Percentiles rank a stretch among this genome's conserved stretches.
Evolutionary conservation across 2,113 vertebrate species (phyloP).

Genomic region (Myotis davidii): DNA sequence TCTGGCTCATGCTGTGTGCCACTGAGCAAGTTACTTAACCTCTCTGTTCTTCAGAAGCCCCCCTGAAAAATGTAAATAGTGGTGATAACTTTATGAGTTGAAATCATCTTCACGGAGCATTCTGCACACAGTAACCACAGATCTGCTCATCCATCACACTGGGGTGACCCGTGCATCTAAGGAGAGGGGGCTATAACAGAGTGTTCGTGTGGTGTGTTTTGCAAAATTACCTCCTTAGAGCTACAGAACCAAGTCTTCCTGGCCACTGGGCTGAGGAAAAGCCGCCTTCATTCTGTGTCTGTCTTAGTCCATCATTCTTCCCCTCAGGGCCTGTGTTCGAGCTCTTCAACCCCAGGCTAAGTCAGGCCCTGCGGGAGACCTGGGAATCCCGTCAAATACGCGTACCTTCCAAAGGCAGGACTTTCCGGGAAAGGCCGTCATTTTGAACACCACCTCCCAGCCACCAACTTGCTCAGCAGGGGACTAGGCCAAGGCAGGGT

Average conservation of each 20-base stretch:
- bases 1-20: neutral
- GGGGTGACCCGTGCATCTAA: neutral
- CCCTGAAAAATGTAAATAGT: neutral
- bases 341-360: neutral
- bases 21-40: neutral
- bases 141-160: neutral
- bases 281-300: neutral
- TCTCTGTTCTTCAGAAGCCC: slow-evolving; percentile 4
- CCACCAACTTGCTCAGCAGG: neutral
- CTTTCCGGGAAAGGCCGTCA: neutral
- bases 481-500: neutral
- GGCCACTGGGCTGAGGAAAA: neutral
- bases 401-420: neutral
- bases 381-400: neutral
- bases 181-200: neutral
- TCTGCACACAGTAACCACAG: neutral
- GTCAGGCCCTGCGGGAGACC: neutral
- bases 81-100: neutral
- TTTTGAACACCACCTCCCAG: neutral
- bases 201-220: neutral
- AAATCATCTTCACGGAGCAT: neutral
- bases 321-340: neutral
- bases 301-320: neutral
- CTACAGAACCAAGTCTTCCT: neutral
- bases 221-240: neutral